Base-by-base conservation (phyloP, 2,797 vertebrate genomes). In the Bradypus variegatus region DNA sequence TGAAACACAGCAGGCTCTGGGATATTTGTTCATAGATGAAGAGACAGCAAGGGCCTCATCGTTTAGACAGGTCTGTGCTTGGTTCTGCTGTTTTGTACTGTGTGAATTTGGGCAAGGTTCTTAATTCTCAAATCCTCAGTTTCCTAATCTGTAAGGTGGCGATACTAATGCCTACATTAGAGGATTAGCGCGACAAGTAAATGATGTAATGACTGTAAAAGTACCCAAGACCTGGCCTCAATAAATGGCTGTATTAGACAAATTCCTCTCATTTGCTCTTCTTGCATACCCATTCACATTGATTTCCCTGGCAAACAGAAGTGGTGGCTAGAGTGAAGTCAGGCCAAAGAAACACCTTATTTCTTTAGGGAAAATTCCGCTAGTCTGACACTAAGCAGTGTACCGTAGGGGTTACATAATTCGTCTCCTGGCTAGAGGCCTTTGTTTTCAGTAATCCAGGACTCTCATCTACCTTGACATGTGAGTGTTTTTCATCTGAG, bases 11-110 rank as follows among this genome's bases (percentile, higher is more conserved):
- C 16, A 8, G 55, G 12, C 2, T 7, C 2, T 9, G 33, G 29
- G 18, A 4, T 8, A 38, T 55, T 38, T 21, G 41, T 3, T 53
- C 18, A 18, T 3, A 10, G 58, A 33, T 13, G 48, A 38, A 62
- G 45, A 36, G 11, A 5, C 2, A 27, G 53, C 0, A 38, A 14
- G 65, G n/a, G 29, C 33, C 0, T 16, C 9, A 21, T 29, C 1
- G 2, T 45, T 18, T 27, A 38, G 64, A 8, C 31, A 1, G 4
- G 33, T 19, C 62, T 50, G 29, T 25, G 76, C 81, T 81, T 60
- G 3, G n/a, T 19, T 55, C 48, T 58, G n/a, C 31, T 33, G 33
- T 45, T 36, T 45, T 8, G 8, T 11, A 31, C 18, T 18, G 19
- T 14, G 38, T 0, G 33, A 58, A 25, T 41, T 13, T 9, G 31